These are phyloP conservation scores for Papilio elwesi DNA, from an alignment of 2,888 invertebrate genomes.

Conservation along the genomic window DNA sequence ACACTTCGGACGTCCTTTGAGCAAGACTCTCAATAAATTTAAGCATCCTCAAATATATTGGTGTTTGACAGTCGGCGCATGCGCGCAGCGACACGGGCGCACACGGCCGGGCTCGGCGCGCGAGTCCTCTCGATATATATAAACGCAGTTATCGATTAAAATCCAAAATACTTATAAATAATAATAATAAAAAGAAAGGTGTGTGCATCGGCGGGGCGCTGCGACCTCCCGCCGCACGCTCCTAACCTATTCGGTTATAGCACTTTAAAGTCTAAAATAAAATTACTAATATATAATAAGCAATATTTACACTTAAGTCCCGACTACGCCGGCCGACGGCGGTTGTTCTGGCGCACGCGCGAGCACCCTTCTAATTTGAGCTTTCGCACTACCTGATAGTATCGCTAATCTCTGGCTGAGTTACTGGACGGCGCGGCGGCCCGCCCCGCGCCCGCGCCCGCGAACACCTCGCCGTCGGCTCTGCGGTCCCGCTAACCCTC, in stretches of 20 bases:
- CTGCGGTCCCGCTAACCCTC: background rate
- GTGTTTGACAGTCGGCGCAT: constrained; percentile 50
- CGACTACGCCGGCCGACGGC: constrained; percentile 56
- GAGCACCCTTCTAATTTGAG: constrained; percentile 53
- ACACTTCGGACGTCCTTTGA: constrained; percentile 59
- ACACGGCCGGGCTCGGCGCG: too few species aligned
- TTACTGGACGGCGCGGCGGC: constrained; percentile 31
- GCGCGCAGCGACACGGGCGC: background rate
- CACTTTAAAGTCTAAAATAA: constrained; percentile 80
- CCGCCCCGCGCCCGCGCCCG: background rate
- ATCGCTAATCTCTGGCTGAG: constrained; percentile 35
- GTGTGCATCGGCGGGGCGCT: constrained; percentile 47
- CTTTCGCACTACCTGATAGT: constrained; percentile 37
- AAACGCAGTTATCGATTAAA: constrained; percentile 57
- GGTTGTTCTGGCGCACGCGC: constrained; percentile 48
- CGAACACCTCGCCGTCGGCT: background rate
- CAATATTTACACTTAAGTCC: constrained; percentile 75
- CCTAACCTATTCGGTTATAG: constrained; percentile 71
- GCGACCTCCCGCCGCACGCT: constrained; percentile 45
- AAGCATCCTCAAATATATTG: constrained; percentile 55
- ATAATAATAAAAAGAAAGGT: constrained; percentile 64
- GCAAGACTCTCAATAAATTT: constrained; percentile 58
- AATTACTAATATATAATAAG: constrained; percentile 81
- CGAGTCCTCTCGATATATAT: constrained; percentile 29
- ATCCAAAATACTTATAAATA: constrained; percentile 69